These are phyloP conservation scores for Hartigia nigra DNA, from an alignment of 2,888 invertebrate species.

Conservation along the genomic window DNA sequence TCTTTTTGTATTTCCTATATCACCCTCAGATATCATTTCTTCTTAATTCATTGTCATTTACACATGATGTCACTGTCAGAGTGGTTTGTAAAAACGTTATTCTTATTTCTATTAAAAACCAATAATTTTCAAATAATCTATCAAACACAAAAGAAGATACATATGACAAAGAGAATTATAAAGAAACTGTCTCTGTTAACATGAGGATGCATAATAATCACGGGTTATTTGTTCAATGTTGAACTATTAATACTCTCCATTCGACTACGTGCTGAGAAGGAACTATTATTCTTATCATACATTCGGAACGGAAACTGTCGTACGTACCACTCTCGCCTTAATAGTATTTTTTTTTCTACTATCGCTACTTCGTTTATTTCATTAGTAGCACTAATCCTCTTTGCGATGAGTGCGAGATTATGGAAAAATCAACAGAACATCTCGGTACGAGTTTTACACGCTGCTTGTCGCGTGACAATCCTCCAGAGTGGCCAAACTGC, in stretches of 20 bases:
- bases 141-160: background rate
- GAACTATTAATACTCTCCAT: background rate
- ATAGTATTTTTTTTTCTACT: background rate
- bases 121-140: background rate
- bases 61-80: too few species aligned
- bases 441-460: constrained; percentile 46
- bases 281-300: background rate
- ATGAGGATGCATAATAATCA: background rate
- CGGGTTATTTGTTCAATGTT: background rate
- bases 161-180: background rate
- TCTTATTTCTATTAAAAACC: background rate
- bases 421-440: background rate
- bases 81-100: background rate
- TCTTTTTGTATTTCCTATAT: background rate
- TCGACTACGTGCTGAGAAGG: background rate
- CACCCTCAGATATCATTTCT: background rate
- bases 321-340: background rate
- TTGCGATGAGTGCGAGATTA: background rate
- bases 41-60: too few species aligned
- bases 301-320: background rate
- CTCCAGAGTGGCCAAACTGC: constrained; percentile 62
- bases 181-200: background rate
- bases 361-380: background rate
- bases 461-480: constrained; percentile 64
- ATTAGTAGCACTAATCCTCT: background rate